A percentile compares a stretch with the other conserved stretches of the same genome.
Conservation (phyloP, 2,797 vertebrate species). For the Nyctibius grandis region DNA sequence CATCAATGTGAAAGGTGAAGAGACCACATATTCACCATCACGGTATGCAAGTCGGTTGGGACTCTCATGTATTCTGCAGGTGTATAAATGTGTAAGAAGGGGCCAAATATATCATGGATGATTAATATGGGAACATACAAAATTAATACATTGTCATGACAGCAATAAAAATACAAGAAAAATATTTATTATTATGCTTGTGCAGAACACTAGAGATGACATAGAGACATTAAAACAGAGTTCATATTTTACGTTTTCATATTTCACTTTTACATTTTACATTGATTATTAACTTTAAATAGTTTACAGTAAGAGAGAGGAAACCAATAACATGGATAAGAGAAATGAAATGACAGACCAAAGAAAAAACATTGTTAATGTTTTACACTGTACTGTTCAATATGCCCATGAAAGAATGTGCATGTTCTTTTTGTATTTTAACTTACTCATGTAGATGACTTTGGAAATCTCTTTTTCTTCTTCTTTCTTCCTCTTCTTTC, state of each 20-base stretch:
- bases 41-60: background rate
- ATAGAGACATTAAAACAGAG: background rate
- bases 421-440: background rate
- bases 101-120: background rate
- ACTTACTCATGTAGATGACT: background rate
- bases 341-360: background rate
- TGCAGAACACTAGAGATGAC: background rate
- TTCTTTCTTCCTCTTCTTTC: too few relatives aligned
- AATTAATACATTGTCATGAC: background rate
- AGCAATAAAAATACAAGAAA: background rate
- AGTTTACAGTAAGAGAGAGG: background rate
- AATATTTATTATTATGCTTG: background rate
- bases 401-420: background rate
- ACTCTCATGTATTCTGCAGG: background rate
- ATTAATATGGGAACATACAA: background rate
- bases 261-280: background rate
- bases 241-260: background rate
- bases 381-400: background rate
- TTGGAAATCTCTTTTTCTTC: background rate
- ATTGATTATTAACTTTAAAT: background rate
- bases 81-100: background rate
- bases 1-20: background rate
- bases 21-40: background rate
- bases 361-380: background rate
- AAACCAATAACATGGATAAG: background rate